These are phyloP conservation scores for Actinemys pallida DNA, from an alignment of 2,113 vertebrate species.

Conservation along the genomic window DNA sequence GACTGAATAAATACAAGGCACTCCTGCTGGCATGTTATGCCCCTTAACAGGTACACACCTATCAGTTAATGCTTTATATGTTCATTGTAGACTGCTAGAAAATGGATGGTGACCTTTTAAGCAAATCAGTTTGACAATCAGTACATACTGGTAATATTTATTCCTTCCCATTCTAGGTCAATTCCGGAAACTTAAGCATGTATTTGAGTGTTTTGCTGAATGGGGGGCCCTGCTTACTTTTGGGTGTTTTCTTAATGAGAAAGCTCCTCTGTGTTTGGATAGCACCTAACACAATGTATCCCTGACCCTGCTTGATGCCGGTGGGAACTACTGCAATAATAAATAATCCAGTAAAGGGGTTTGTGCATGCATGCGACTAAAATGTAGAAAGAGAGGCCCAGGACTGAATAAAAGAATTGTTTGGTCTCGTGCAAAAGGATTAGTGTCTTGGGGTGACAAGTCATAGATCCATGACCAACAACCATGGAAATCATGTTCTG, in stretches of 20 bases:
- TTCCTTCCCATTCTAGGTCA: not conserved
- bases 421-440: not conserved
- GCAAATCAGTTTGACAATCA: not conserved
- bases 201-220: not conserved
- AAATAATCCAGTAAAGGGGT: not conserved
- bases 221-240: not conserved
- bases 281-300: not conserved
- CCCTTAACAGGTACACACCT: not conserved
- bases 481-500: not conserved
- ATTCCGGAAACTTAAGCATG: accelerated
- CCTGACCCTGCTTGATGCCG: not conserved
- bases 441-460: not conserved
- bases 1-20: not conserved
- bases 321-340: not conserved
- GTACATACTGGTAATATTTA: not conserved
- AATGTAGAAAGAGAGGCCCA: not conserved
- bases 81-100: not conserved
- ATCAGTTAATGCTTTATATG: not conserved
- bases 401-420: not conserved
- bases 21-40: not conserved
- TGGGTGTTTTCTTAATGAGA: not conserved
- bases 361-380: not conserved
- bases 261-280: not conserved
- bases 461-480: not conserved
- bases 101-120: not conserved